These are phyloP conservation scores for Clanis bilineata DNA, from an alignment of 2,888 invertebrate species.

Conservation along the genomic window DNA sequence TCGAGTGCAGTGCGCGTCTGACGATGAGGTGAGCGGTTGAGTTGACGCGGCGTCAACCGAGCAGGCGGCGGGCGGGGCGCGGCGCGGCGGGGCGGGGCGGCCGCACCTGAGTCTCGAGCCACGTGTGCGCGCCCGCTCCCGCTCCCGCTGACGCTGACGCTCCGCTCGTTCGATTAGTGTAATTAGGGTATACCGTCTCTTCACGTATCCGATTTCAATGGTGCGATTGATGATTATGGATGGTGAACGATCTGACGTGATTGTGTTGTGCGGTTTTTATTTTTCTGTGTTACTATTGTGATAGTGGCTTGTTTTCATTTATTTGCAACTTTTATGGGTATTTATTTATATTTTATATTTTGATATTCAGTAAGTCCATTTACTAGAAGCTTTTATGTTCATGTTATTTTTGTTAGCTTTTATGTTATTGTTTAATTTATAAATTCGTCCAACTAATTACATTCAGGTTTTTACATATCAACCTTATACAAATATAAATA, in stretches of 20 bases:
- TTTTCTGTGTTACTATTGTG: constrained; percentile 1
- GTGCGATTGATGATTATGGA: constrained; percentile 63
- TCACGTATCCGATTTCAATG: constrained; percentile 64
- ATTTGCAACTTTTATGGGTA: background rate
- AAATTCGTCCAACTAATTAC: no score
- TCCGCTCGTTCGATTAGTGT: constrained; percentile 48
- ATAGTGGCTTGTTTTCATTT: background rate
- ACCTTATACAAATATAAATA: background rate
- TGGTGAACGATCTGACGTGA: constrained; percentile 42
- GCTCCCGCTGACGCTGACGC: constrained; percentile 26
- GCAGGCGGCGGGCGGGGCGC: constrained; percentile 56
- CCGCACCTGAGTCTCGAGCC: constrained; percentile 70
- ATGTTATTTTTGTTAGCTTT: background rate
- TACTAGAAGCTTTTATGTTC: background rate
- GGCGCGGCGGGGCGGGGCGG: constrained; percentile 65
- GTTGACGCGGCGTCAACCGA: constrained; percentile 58
- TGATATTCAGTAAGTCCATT: no score
- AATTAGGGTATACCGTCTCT: constrained; percentile 55
- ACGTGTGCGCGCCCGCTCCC: constrained; percentile 54
- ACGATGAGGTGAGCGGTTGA: constrained; percentile 67
- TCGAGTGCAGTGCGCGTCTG: constrained; percentile 77
- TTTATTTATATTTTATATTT: background rate
- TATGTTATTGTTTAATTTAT: no score
- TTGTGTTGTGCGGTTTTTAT: background rate
- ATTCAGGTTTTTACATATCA: background rate